phyloP scores from a whole-genome alignment of 2,797 vertebrate genomes.

The Myoxocephalus aenaeus region DNA sequence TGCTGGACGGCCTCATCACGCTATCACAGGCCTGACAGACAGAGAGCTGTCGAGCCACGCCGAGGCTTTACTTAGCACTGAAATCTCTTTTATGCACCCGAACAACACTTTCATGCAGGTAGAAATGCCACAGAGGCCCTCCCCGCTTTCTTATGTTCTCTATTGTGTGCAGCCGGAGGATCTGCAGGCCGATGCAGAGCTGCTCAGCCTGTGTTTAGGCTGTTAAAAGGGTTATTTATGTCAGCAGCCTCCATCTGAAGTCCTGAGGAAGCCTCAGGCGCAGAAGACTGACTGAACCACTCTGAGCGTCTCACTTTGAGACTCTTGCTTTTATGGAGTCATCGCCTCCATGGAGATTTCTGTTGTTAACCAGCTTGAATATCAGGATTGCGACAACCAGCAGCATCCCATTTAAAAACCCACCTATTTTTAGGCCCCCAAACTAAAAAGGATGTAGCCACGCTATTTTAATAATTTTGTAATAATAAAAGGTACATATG shows the following conservation, averaged over 20 bases:
- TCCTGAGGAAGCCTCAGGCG: conserved; percentile 32
- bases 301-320: conserved; percentile 17
- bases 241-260: conserved; percentile 30
- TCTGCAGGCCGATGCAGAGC: conserved; percentile 22
- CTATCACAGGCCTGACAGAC: conserved; percentile 57
- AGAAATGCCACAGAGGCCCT: conserved; percentile 33
- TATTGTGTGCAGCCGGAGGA: conserved; percentile 36
- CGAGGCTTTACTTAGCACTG: conserved; percentile 40
- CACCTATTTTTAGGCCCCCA: no score
- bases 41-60: conserved; percentile 29
- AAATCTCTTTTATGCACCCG: conserved; percentile 47
- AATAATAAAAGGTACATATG: no score
- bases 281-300: conserved; percentile 8
- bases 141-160: conserved; percentile 7
- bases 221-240: conserved; percentile 50
- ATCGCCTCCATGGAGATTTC: background rate
- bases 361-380: conserved; percentile 13
- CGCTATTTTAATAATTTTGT: no score
- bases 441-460: no score
- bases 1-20: conserved; percentile 42
- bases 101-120: conserved; percentile 48
- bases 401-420: no score
- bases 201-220: conserved; percentile 12
- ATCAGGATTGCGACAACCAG: background rate
- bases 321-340: background rate